Evolutionary conservation across 2,113 vertebrate species (phyloP), one percentile per base, ranked within the genome.

Genomic region (Tachycineta bicolor): DNA sequence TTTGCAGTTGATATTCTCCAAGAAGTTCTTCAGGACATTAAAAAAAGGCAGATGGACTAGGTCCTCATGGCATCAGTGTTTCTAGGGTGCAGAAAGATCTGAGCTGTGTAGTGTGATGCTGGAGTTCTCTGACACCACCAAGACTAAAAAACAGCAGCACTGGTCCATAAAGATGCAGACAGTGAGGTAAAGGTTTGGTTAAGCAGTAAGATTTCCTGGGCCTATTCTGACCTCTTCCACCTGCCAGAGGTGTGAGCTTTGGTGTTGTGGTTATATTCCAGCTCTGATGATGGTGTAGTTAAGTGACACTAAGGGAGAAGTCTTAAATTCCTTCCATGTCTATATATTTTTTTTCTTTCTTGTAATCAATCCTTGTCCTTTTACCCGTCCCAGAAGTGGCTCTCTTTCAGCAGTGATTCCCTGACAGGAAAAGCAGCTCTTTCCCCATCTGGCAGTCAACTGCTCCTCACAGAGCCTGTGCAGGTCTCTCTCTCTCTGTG

Each of bases 401-500:
- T 67, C 33, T 3, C 1, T 90, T 86, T 92, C 26, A n/a, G 50
- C 73, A n/a, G 56, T 53, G 53, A 64, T 88, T 73, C 25, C 37
- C 31, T 69, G 67, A 8, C 1, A 1, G 55, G 47, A 39, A 87
- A n/a, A 62, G 29, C 21, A 64, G 0, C 58, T 83, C 37, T 47
- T 63, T 56, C n/a, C 39, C 19, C 2, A 0, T 26, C 70, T 68
- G 62, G 28, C 53, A 46, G 14, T 58, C 1, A 0, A 5, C 56
- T 50, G 26, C 56, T 68, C 19, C 28, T 82, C 1, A 0, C 12
- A 31, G 43, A 87, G 73, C 34, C 18, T 0, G 0, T 74, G 20
- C 53, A 73, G 5, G 31, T n/a, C 9, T 49, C 14, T 52, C 28
- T 62, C 37, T 69, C 0, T n/a, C n/a, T n/a, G n/a, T n/a, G n/a